phyloP scores from a whole-genome alignment of 1,140 invertebrate genomes.

The Gryllus bimaculatus region DNA sequence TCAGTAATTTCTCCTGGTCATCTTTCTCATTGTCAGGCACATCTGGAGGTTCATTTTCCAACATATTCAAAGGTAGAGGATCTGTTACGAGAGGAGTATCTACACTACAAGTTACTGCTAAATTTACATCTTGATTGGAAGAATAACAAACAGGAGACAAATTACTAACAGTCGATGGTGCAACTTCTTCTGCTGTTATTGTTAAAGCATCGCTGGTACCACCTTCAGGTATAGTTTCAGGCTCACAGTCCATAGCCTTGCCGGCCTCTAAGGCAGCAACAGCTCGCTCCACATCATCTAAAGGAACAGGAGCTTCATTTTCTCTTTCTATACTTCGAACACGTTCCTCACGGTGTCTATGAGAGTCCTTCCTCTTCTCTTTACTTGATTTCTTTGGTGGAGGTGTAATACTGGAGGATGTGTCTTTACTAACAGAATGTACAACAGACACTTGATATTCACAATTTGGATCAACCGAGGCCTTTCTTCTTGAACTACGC shows the following conservation, averaged over 20 bases:
- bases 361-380: background rate
- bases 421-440: background rate
- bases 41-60: background rate
- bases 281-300: background rate
- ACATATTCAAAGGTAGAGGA: background rate
- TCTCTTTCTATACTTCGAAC: background rate
- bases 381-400: slow-evolving; percentile 11
- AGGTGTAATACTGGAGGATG: slow-evolving; percentile 11
- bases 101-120: background rate
- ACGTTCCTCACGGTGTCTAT: background rate
- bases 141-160: background rate
- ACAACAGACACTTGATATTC: background rate
- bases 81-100: background rate
- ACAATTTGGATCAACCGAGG: background rate
- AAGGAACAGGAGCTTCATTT: background rate
- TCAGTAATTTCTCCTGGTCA: slow-evolving; percentile 27
- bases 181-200: too few species aligned
- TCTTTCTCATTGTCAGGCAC: slow-evolving; percentile 19
- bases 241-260: background rate
- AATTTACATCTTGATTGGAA: background rate
- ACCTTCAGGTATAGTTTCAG: background rate
- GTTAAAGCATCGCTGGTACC: background rate
- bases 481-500: slow-evolving; percentile 8
- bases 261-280: background rate
- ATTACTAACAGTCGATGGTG: background rate